Evolutionary conservation across 2,888 invertebrate genomes (phyloP), one percentile per base, ranked within the genome.

Genomic region (Nephrotoma guestfalica): DNA sequence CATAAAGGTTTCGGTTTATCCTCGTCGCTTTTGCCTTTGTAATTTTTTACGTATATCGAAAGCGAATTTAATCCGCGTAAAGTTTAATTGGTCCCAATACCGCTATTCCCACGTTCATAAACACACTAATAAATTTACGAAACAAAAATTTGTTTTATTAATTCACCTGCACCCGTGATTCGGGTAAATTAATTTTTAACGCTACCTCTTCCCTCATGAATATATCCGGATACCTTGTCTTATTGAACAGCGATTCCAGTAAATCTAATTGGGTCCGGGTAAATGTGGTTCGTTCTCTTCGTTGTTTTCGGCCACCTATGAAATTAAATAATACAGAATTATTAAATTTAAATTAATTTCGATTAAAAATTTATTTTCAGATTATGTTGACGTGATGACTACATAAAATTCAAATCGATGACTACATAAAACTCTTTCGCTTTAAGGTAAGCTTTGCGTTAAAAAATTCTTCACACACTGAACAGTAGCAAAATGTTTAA

Each of bases 141-240:
- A 43, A 18, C 57, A 15, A 5, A 18, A 15, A 57, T 6, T 9
- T 18, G 18, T 18, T 57, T 57, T 57, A 15, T 4, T 47, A 47
- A 57, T 57, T 71, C 71, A 98, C 98, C 96, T 99, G 98, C 0
- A 99, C 98, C 91, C 99, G 93, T n/a, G 97, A 97, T 92, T 99
- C 99, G 0, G 98, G 98, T 42, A 99, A 92, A 91, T 96, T 97
- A 90, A 99, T 99, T 92, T 98, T 98, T 86, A 97, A 92, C 0
- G 99, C 98, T 71, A 98, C 98, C 91, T 99, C 99, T 90, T 99
- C 99, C 86, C 99, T 92, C 97, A 98, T 98, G 93, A 98, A 99
- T 91, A 99, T 99, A 92, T 99, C 99, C 0, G 99, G 97, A 93
- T 99, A 99, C 89, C 98, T 93, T 4, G 98, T 99, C 92, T 98